Evolutionary conservation across 2,113 vertebrate genomes (phyloP).

Genomic region (Myotis brandtii): DNA sequence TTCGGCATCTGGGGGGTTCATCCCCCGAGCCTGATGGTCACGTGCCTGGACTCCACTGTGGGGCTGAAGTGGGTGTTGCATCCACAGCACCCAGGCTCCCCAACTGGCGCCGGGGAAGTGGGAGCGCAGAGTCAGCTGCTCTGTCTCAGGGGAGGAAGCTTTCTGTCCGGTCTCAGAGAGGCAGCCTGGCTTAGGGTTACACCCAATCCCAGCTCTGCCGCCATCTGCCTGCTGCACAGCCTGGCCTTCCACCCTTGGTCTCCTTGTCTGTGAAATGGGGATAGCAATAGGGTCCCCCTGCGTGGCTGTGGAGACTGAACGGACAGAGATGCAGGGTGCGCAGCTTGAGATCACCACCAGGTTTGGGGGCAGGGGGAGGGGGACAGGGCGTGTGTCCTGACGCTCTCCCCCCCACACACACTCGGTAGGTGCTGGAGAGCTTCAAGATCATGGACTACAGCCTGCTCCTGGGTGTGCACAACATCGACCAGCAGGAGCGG

Average conservation of each 20-base stretch:
- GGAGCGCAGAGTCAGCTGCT: no score
- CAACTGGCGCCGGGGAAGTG: background rate
- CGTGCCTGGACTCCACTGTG: background rate
- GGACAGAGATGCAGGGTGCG: accelerated
- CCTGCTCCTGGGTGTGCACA: constrained; percentile 97
- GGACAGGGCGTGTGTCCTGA: background rate
- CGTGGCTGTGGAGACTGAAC: background rate
- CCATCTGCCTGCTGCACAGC: background rate
- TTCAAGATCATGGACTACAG: constrained; percentile 99
- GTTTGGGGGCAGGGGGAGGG: background rate
- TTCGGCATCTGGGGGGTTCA: background rate
- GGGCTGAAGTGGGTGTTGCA: background rate
- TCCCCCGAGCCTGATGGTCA: accelerated
- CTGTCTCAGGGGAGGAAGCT: background rate
- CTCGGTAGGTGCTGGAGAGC: constrained; percentile 95
- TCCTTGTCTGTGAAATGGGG: background rate
- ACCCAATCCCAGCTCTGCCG: background rate
- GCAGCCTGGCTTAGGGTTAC: background rate
- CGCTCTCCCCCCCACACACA: background rate
- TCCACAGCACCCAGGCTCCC: background rate
- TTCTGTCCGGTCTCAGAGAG: background rate
- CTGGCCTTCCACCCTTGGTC: background rate
- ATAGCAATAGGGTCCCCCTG: background rate
- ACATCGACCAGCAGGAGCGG: constrained; percentile 95
- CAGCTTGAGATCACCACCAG: accelerated